Conservation (phyloP, 2,888 invertebrate species). For the Hedychridium roseum region DNA sequence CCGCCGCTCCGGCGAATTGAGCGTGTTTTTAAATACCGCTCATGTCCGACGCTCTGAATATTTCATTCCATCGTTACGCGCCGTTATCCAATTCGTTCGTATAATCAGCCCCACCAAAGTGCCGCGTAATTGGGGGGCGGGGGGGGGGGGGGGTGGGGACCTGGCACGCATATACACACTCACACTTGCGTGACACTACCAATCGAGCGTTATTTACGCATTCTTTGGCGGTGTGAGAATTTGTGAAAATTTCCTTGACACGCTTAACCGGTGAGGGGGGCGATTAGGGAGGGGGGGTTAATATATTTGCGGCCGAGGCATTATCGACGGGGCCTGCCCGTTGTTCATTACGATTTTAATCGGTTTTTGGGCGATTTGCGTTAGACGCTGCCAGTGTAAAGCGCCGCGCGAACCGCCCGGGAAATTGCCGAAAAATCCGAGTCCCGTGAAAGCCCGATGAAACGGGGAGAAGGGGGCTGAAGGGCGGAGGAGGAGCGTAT, state of each 20-base stretch:
- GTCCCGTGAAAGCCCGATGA: background rate
- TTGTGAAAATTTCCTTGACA: conserved; percentile 14
- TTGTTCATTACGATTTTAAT: conserved; percentile 22
- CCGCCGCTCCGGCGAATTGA: no score
- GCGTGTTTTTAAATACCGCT: no score
- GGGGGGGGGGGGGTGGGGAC: no score
- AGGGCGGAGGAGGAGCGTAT: background rate
- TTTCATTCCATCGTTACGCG: no score
- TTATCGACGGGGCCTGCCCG: conserved; percentile 17
- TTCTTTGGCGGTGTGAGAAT: no score
- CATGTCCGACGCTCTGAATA: no score
- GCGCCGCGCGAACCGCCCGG: background rate
- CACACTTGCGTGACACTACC: no score
- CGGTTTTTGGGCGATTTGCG: no score
- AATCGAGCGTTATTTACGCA: conserved; percentile 24
- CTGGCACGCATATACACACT: no score
- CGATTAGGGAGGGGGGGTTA: conserved; percentile 20
- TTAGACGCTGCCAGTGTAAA: background rate
- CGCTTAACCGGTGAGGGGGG: conserved; percentile 3
- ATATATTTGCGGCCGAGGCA: conserved; percentile 20
- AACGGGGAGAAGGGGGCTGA: conserved; percentile 3
- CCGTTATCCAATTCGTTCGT: no score
- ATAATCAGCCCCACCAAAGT: no score
- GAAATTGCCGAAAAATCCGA: background rate
- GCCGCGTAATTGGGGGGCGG: no score